Conservation (phyloP, 2,797 vertebrate species). For the Dryobates pubescens region DNA sequence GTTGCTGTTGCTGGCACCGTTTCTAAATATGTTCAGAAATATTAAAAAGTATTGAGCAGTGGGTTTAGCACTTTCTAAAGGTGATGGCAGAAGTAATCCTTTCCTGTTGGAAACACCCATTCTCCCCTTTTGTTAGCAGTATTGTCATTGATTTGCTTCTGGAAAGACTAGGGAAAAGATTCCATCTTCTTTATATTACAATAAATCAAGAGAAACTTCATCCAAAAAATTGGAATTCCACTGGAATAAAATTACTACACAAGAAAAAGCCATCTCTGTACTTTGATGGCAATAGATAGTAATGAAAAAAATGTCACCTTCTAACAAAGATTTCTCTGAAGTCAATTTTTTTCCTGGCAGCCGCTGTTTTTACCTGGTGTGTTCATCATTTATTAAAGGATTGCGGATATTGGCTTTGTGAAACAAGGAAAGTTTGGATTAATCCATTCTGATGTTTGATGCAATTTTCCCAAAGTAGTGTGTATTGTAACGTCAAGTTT, state of each 20-base stretch:
- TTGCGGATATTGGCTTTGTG: constrained; percentile 46
- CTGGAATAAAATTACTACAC: constrained; percentile 60
- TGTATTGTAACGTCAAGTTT: constrained; percentile 36
- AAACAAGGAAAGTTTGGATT: constrained; percentile 35
- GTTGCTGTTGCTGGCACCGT: background rate
- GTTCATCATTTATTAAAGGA: constrained; percentile 52
- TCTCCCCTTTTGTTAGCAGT: background rate
- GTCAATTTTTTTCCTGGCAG: constrained; percentile 54
- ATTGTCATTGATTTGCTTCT: constrained; percentile 10
- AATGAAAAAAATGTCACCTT: constrained; percentile 61
- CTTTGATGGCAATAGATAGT: constrained; percentile 52
- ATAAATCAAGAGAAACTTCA: constrained; percentile 56
- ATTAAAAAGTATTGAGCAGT: background rate
- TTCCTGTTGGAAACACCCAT: background rate
- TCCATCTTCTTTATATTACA: background rate
- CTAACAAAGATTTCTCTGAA: constrained; percentile 70
- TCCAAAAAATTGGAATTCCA: constrained; percentile 64
- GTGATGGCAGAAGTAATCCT: background rate
- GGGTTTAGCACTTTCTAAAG: constrained; percentile 4
- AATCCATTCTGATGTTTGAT: constrained; percentile 43
- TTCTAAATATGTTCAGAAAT: background rate
- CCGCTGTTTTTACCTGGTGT: background rate
- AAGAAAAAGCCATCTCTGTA: constrained; percentile 42
- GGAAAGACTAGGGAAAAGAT: constrained; percentile 14
- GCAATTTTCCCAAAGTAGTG: background rate